Base-by-base conservation (phyloP, 2,113 vertebrate genomes). In the Oceanodroma tethys region DNA sequence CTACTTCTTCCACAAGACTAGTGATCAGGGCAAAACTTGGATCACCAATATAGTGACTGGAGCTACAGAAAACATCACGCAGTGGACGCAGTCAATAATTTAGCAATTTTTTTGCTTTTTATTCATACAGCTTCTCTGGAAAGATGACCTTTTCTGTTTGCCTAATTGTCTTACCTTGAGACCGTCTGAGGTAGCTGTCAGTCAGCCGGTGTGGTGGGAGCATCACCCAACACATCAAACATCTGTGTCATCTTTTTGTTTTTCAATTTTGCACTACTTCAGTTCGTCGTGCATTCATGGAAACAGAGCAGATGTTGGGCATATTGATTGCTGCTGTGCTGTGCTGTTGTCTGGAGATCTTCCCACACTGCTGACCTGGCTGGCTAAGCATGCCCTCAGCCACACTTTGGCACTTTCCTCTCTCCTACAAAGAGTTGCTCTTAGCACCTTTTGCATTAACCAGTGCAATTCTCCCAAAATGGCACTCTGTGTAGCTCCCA, bases 41-140 rank as follows among this genome's bases (percentile, higher is more conserved):
- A 66, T 71, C 32, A 50, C 10, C 0, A 0, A 12, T 21, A 25
- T 2, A 59, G 30, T 32, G 12, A 16, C 30, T 58, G 11, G 16
- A 90, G 36, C 52, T 82, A 47, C 47, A 82, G 47, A 62, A 82
- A 66, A 60, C 23, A 10, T 40, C 32, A 53, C 30, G 21, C 63
- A 29, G 9, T 59, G 43, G 45, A 38, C 45, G 1, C 60, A 74
- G 42, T 48, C 38, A 75, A 16, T 30, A 43, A 53, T 43, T 52
- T 23, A 29, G 27, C 3, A 25, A 2, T 13, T 7, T 19, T 47
- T 59, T 63, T 40, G 15, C 7, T 47, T 91, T 62, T 48, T 27
- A 38, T 7, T 79, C 62, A 47, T 65, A 30, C 13, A 73, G 2
- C 10, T 73, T 73, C 43, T 68, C 48, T 52, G 32, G 43, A 70